Evolutionary conservation across 2,888 invertebrate species (phyloP).

Genomic region (Blomia tropicalis): DNA sequence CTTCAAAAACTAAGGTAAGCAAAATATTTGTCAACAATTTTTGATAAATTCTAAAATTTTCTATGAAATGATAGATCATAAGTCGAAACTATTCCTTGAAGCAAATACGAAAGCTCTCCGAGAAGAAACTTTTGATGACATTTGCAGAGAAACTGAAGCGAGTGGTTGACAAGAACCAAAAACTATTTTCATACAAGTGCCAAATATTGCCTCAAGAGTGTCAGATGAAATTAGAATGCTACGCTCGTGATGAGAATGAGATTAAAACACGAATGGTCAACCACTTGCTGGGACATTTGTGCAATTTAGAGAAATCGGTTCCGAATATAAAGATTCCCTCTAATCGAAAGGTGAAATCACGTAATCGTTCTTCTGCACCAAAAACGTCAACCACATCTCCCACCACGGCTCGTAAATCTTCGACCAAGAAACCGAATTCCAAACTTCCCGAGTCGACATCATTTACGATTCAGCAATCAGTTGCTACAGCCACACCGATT

Average conservation of each 20-base stretch:
- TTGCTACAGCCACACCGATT: not conserved
- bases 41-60: too few species aligned
- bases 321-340: not conserved
- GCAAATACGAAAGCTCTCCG: slow-evolving; percentile 26
- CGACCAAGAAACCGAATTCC: not conserved
- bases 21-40: not conserved
- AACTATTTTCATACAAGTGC: not conserved
- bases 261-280: not conserved
- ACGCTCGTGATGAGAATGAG: not conserved
- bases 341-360: slow-evolving; percentile 3
- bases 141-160: slow-evolving; percentile 36
- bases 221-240: not conserved
- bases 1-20: not conserved
- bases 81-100: slow-evolving; percentile 22
- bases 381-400: not conserved
- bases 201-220: slow-evolving; percentile 1
- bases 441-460: not conserved
- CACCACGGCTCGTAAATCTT: not conserved
- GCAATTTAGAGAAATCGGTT: slow-evolving; percentile 6
- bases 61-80: not conserved
- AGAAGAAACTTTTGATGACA: slow-evolving; percentile 37
- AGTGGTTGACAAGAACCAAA: not conserved
- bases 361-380: not conserved
- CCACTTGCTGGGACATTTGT: slow-evolving; percentile 3
- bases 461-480: not conserved